Base-by-base conservation (phyloP, 2,797 vertebrate species). In the Aratinga solstitialis region DNA sequence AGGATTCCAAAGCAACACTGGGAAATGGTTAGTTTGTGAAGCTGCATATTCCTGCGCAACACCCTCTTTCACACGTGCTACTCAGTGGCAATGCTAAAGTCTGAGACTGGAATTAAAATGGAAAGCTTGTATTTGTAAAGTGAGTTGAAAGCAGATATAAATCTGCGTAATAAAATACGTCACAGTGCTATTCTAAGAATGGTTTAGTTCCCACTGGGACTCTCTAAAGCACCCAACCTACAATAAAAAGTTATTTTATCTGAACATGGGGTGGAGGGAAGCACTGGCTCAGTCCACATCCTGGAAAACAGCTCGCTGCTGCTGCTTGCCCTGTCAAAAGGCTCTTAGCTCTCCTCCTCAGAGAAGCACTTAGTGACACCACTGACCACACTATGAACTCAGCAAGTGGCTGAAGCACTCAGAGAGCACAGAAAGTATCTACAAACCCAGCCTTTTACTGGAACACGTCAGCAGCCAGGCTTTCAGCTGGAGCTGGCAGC, bases 101-200 rank as follows among this genome's bases (percentile, higher is more conserved):
- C 72, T 13, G 63, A 32, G 59, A 5, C 62, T 8, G 51, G 74
- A 85, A 82, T 67, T 76, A 91, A 94, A 93, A 81, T 61, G 61
- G 93, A 77, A 95, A 90, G 83, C 48, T 76, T 38, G 40, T 67
- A 17, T 80, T 90, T 92, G 27, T 67, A 65, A 72, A 93, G 72
- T 0, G 16, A 90, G 54, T 62, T 81, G 68, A 67, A 75, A 86
- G 36, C 58, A 63, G 30, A 78, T 61, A 53, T 13, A 89, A 94
- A 53, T 53, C 87, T 78, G 8, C 27, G 83, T 36, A 86, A 56
- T 38, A 66, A 56, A 68, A 27, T 30, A 79, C 1, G 9, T 67
- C 82, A 86, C 32, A 23, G 29, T 9, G 45, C 73, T 97, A 94
- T 95, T 94, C 91, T 82, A 63, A 56, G 89, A 91, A 56, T 0